Conservation (phyloP, 2,113 vertebrate species). For the Oceanites oceanicus region DNA sequence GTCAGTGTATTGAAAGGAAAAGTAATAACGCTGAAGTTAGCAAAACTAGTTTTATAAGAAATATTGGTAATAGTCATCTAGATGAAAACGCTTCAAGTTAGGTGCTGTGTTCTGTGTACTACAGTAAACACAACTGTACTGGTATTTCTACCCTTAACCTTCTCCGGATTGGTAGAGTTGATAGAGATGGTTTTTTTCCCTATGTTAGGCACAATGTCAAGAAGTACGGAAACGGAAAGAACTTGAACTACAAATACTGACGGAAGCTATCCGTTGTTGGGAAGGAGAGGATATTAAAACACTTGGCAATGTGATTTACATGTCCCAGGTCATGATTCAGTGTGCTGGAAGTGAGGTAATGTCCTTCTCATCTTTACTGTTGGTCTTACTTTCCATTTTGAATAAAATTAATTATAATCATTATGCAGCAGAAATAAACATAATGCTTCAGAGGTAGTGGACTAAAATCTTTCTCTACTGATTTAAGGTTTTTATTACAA, state of each 20-base stretch:
- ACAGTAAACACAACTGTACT: not conserved
- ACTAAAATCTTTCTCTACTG: not conserved
- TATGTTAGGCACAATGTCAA: constrained; percentile 88
- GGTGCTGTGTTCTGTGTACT: not conserved
- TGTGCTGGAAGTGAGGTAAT: constrained; percentile 88
- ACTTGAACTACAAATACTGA: constrained; percentile 94
- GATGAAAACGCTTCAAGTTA: not conserved
- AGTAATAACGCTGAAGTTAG: not conserved
- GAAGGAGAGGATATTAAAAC: constrained; percentile 96
- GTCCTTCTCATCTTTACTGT: not conserved
- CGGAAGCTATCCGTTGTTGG: constrained; percentile 92
- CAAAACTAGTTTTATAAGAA: not conserved
- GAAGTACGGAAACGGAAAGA: constrained; percentile 96
- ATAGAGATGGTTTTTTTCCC: not conserved
- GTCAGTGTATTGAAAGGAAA: not conserved
- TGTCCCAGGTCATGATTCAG: constrained; percentile 94
- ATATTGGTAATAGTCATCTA: not conserved
- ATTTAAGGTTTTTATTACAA: not conserved
- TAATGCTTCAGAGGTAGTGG: not conserved
- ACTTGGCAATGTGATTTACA: constrained; percentile 90
- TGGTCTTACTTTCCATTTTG: not conserved
- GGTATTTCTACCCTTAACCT: not conserved
- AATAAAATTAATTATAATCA: not conserved
- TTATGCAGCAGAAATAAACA: not conserved
- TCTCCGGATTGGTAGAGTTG: not conserved